A percentile compares a stretch with the other conserved stretches of the same genome.
Evolutionary conservation across 2,888 invertebrate species (phyloP).

Genomic region (Agonopterix alstromeriana): DNA sequence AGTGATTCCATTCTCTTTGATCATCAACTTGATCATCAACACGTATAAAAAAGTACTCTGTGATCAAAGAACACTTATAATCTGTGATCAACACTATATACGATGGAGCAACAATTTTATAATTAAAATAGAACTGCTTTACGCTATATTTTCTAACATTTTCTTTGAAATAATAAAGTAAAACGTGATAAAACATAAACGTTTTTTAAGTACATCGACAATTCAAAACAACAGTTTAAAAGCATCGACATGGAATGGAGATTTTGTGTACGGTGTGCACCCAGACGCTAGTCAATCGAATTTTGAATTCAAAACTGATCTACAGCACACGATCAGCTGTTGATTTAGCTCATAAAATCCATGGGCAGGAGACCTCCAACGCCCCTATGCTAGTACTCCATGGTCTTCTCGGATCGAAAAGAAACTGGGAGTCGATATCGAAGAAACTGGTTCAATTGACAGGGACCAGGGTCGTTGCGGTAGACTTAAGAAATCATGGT

Average conservation of each 20-base stretch:
- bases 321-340: slow-evolving; percentile 18
- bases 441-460: slow-evolving; percentile 79
- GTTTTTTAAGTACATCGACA: too few relatives aligned
- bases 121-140: too few relatives aligned
- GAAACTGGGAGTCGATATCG: slow-evolving; percentile 89
- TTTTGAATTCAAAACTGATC: not conserved
- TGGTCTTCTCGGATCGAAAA: slow-evolving; percentile 91
- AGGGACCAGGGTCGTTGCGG: slow-evolving; percentile 76
- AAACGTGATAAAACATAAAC: too few relatives aligned
- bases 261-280: slow-evolving; percentile 9
- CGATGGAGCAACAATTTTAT: too few relatives aligned
- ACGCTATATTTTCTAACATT: too few relatives aligned
- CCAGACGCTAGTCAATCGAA: not conserved
- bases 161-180: too few relatives aligned
- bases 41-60: too few relatives aligned
- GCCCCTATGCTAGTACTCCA: slow-evolving; percentile 83
- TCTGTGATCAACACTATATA: too few relatives aligned
- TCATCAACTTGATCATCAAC: too few relatives aligned
- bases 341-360: slow-evolving; percentile 27
- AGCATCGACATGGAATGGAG: slow-evolving; percentile 24
- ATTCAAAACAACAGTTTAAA: too few relatives aligned
- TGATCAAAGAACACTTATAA: too few relatives aligned
- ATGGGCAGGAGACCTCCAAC: slow-evolving; percentile 38
- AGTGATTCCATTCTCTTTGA: too few relatives aligned
- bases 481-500: slow-evolving; percentile 95